Evolutionary conservation across 23 tunicate genomes (phyloP).

Genomic region (Oikopleura dioica): DNA sequence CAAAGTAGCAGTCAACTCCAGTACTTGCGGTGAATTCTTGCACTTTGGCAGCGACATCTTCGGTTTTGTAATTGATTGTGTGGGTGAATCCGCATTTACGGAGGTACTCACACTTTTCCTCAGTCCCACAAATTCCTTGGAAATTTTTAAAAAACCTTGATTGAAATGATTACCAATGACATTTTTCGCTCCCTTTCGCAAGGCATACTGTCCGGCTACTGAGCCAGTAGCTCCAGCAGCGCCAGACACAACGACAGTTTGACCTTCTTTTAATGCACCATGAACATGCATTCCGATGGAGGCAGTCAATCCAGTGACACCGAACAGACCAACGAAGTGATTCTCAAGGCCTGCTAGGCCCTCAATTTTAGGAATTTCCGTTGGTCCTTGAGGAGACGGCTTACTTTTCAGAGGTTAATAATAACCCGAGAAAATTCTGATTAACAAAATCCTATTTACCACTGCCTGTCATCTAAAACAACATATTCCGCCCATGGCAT

Average conservation of each 20-base stretch:
- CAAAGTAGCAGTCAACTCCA: slow-evolving; percentile 28
- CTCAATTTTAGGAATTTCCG: slow-evolving; percentile 15
- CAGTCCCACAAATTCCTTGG: slow-evolving; percentile 21
- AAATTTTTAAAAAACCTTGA: too few species aligned
- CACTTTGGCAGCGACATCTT: slow-evolving; percentile 14
- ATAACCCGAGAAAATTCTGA: too few species aligned
- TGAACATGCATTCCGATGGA: slow-evolving; percentile 17
- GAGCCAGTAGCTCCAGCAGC: slow-evolving; percentile 35
- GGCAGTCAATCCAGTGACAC: slow-evolving; percentile 21
- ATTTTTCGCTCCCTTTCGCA: slow-evolving; percentile 15
- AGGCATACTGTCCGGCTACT: slow-evolving; percentile 25
- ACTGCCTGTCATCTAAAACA: slow-evolving; percentile 10
- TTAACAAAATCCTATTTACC: too few species aligned
- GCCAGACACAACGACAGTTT: slow-evolving; percentile 19
- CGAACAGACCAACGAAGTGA: slow-evolving; percentile 18
- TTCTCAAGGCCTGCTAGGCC: background rate
- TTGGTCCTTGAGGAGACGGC: background rate
- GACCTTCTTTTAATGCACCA: slow-evolving; percentile 17
- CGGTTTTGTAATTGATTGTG: slow-evolving; percentile 20
- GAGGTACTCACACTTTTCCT: slow-evolving; percentile 19
- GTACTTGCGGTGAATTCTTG: background rate
- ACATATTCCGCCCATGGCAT: slow-evolving; percentile 17
- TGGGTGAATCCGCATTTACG: slow-evolving; percentile 16
- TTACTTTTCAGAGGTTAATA: too few species aligned
- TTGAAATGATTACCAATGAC: too few species aligned